Base-by-base conservation (phyloP, 2,113 vertebrate genomes). In the Pygoscelis antarcticus region DNA sequence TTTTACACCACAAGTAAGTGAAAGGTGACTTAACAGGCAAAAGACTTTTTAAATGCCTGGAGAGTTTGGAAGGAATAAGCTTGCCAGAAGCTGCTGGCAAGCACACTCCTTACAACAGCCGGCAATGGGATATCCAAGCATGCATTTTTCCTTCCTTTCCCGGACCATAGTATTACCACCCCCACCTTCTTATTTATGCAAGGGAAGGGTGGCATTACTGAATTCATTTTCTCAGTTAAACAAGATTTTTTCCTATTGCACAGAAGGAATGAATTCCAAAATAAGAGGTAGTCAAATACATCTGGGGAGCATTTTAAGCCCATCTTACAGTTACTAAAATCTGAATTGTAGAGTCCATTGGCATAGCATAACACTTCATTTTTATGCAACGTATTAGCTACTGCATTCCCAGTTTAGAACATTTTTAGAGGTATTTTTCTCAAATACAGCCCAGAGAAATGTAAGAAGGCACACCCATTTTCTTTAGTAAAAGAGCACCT, bases 11-110 rank as follows among this genome's bases (percentile, higher is more conserved):
- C 68, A 91, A 92, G 83, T 92, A 93, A 92, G 94, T 83, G 88
- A 96, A 96, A 96, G 87, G 94, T 87, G 80, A 92, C 74, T 93
- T 93, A 95, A 85, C 38, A 92, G 44, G 95, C 88, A 94, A 82
- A 94, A 90, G 82, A 76, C 85, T 86, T 93, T 93, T 81, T 66
- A 83, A 95, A 92, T 70, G 83, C 79, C 72, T 96, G 93, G 86
- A 93, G 93, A 92, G 54, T 83, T 78, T 80, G 79, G 58, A 94
- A 92, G 54, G 15, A 90, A 57, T 11, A 83, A 44, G 29, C 72
- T 83, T 95, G 94, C 80, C 94, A 97, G 62, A 89, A 96, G 87
- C 51, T 87, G 55, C 83, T 90, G 94, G 91, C 94, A 94, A 96
- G 81, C 77, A 81, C 13, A 42, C 29, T 65, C 49, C 11, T 51